Base-by-base conservation (phyloP, 2,888 invertebrate species). In the Pristionchus exspectatus region DNA sequence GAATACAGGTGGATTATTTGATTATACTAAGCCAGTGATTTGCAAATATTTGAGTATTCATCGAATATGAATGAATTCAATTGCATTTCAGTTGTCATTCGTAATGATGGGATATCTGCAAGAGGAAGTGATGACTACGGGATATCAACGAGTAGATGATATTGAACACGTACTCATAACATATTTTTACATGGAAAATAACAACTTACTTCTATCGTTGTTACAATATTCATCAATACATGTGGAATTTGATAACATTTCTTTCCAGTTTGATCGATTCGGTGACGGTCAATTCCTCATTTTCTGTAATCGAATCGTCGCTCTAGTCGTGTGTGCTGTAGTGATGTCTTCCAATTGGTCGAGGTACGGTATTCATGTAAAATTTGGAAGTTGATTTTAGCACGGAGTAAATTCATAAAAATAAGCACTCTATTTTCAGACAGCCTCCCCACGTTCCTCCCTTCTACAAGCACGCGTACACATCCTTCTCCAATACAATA, bases 281-380 rank as follows among this genome's bases (percentile, higher is more conserved):
- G 97, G 96, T 94, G 98, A 99, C 96, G 98, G 98, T 0, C 98
- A 98, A 95, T 98, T 99, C 96, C 96, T 99, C 91, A 99, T 99
- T 91, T 98, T 99, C 96, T 96, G 98, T 88, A 99, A 99, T 96
- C 96, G 99, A 50, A 96, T 98, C 92, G 96, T 98, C 90, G 98
- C 98, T 27, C 97, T 98, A 94, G 91, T 96, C 38, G 96, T 97
- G 93, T 97, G 97, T 3, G 96, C 97, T 83, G 94, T 96, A 16
- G 97, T 97, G 92, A 96, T 93, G 38, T 33, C 90, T 1, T 89
- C 87, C 33, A 92, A 91, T 87, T 92, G 92, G 91, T 85, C 83
- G 81, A 93, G 90, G 94, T 94, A 30, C 77, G 92, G 50, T 89
- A 54, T 72, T 90, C n/a, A n/a, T n/a, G n/a, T 74, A 18, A 30